These are phyloP conservation scores for Tetragnatha montana DNA, from an alignment of 2,888 invertebrate genomes.

Conservation along the genomic window DNA sequence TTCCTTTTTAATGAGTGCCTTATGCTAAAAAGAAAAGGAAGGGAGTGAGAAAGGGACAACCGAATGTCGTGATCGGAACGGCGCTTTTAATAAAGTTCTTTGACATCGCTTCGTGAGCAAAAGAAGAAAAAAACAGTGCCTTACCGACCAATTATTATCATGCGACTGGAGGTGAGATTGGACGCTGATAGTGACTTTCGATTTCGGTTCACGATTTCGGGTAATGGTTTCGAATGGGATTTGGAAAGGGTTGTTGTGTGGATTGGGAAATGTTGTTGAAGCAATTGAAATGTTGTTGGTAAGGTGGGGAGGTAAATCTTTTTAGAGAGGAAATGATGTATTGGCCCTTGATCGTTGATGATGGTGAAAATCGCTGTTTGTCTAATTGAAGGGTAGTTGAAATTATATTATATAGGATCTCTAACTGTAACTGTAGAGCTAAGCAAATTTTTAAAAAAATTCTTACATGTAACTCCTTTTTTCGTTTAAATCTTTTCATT, in stretches of 20 bases:
- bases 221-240: not conserved
- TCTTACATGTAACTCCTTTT: too few species aligned
- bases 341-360: too few species aligned
- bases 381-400: too few species aligned
- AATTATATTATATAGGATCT: too few species aligned
- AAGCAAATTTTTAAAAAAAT: too few species aligned
- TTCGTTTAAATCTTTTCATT: too few species aligned
- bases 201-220: slow-evolving; percentile 4
- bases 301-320: too few species aligned
- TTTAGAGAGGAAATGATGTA: too few species aligned
- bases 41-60: not conserved
- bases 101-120: slow-evolving; percentile 58
- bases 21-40: not conserved
- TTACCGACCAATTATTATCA: slow-evolving; percentile 39
- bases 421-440: too few species aligned
- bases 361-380: too few species aligned
- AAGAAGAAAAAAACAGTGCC: slow-evolving; percentile 1
- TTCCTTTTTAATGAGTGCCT: slow-evolving; percentile 26
- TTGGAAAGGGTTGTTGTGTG: not conserved
- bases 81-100: slow-evolving; percentile 58
- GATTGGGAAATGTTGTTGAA: not conserved
- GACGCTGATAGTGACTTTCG: not conserved
- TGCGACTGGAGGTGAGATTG: not conserved
- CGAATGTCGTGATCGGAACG: slow-evolving; percentile 25
- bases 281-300: too few species aligned